phyloP scores from a whole-genome alignment of 2,888 invertebrate genomes.

The Ctenicera cuprea region DNA sequence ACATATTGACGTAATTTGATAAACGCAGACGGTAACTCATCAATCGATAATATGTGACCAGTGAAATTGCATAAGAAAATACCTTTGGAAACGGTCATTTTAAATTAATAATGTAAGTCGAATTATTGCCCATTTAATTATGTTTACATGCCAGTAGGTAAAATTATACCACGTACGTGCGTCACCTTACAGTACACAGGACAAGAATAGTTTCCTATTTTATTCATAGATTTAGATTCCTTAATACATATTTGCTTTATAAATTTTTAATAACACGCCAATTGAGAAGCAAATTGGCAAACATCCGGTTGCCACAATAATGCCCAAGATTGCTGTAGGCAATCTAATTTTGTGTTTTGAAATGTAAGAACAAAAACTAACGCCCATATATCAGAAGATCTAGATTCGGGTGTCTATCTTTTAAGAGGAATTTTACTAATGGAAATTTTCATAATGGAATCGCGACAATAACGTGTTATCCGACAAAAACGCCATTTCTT shows the following conservation, averaged over 20 bases:
- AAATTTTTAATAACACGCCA: conserved; percentile 31
- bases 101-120: neutral
- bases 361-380: neutral
- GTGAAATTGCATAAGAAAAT: no score
- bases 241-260: conserved; percentile 2
- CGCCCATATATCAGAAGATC: neutral
- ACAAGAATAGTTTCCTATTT: neutral
- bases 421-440: conserved; percentile 24
- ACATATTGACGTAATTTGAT: no score
- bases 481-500: conserved; percentile 24
- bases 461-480: conserved; percentile 29
- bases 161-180: conserved; percentile 4
- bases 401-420: neutral
- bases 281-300: conserved; percentile 31
- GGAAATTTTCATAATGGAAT: conserved; percentile 31
- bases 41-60: no score
- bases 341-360: conserved; percentile 22
- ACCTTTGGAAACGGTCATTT: no score
- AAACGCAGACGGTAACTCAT: no score
- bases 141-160: neutral
- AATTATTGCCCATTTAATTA: neutral
- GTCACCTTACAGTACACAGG: neutral
- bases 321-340: neutral
- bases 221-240: neutral
- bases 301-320: conserved; percentile 20